Base-by-base conservation (phyloP, 2,888 invertebrate genomes). In the Schizaphis graminum region DNA sequence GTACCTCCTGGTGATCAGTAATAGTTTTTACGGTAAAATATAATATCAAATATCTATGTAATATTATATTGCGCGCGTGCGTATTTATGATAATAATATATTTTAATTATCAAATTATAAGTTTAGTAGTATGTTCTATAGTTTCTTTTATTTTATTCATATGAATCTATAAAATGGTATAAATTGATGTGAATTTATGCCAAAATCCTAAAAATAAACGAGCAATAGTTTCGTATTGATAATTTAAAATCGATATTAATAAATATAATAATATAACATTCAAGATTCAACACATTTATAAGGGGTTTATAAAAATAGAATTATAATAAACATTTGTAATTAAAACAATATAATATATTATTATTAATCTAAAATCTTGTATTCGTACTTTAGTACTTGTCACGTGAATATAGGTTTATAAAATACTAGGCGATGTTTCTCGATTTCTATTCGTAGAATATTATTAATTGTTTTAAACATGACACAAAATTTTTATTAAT, bases 381-480 rank as follows among this genome's bases (percentile, higher is more conserved):
- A 77, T 21, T 77, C 35, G 77, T 21, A 53, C 35, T 47, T 47
- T 7, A 47, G 35, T 21, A 35, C 67, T n/a, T 1, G n/a, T 67
- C n/a, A 77, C 8, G 35, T 8, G 7, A 35, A 35, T 44, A 28
- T 49, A 87, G 49, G 87, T 87, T 47, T 28, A 86, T 28, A 86
- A 86, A 47, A 44, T 77, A 35, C 21, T 77, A 77, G 35, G 35
- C 35, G 77, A 77, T 77, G 77, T 77, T 77, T 77, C 21, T 77
- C 77, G 44, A 24, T 89, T 89, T 61, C 57, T 4, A 44, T 89
- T 89, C 61, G 44, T 61, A 47, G 89, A 89, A 35, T 77, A 35
- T 35, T 77, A 77, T 77, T 77, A 77, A 77, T 77, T 44, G 44
- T 89, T 61, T 89, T 28, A 61, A 89, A n/a, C 47, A 89, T 89